phyloP scores from a whole-genome alignment of 2,888 invertebrate genomes.

The Sepioteuthis lessoniana region DNA sequence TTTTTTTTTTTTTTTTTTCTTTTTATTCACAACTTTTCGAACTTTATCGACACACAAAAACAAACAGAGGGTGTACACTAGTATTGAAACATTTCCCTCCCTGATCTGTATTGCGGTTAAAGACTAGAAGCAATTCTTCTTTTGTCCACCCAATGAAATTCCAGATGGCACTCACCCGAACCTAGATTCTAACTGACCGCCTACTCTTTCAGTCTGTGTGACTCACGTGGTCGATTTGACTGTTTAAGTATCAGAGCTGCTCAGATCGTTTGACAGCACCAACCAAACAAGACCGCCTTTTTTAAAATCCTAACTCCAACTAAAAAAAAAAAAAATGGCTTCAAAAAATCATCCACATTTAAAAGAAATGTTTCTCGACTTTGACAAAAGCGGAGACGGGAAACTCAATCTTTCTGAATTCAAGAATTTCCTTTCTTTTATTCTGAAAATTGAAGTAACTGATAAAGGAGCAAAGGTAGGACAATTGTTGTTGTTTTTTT shows the following conservation, averaged over 20 bases:
- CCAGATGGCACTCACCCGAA: background rate
- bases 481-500: too few relatives aligned
- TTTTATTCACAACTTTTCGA: too few relatives aligned
- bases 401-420: background rate
- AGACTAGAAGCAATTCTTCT: too few relatives aligned
- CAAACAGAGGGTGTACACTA: too few relatives aligned
- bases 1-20: too few relatives aligned
- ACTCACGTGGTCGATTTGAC: background rate
- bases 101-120: too few relatives aligned
- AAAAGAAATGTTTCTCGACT: background rate
- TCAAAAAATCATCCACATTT: background rate
- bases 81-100: too few relatives aligned
- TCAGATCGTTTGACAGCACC: background rate
- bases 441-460: background rate
- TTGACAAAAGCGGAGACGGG: background rate
- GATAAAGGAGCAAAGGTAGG: background rate
- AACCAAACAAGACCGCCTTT: background rate
- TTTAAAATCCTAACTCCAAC: background rate
- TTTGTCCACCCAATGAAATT: constrained; percentile 14
- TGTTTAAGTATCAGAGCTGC: background rate
- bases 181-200: background rate
- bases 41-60: too few relatives aligned
- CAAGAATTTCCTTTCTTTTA: background rate
- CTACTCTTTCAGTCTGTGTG: background rate
- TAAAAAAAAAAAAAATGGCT: too few relatives aligned